Base-by-base conservation (phyloP, 2,888 invertebrate genomes). In the Apodemia mormo region DNA sequence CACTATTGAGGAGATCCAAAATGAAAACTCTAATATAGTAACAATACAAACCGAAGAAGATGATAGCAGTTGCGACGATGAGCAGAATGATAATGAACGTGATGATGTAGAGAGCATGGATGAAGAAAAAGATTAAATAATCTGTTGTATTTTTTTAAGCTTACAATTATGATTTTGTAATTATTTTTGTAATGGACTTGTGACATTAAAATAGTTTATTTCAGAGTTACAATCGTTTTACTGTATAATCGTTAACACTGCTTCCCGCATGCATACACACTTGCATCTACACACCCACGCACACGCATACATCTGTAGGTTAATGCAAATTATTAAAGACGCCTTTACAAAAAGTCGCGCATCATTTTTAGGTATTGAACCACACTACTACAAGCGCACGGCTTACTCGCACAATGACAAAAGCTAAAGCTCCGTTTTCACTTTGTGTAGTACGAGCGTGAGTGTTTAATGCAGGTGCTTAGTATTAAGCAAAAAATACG, bases 131-230 rank as follows among this genome's bases (percentile, higher is more conserved):
- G 49, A 49, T 49, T 14, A 6, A 61, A 33, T 33, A 14, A 61
- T 61, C 12, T 33, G 30, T 14, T 12, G 14, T 49, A 1, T 61
- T 61, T 10, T 61, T 61, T 33, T 61, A 61, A 33, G 37, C 33
- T 64, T 64, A 37, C 37, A 64, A 37, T 37, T 64, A 64, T 54
- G 22, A 64, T 37, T 64, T 64, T 37, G 37, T 64, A 64, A 64
- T 37, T 64, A 64, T 64, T 64, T 64, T 64, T 37, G 33, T 64
- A 64, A n/a, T 8, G 2, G 14, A 33, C 7, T 8, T 37, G 33
- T 64, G 64, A 64, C 64, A 64, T 64, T 64, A 37, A 64, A 64
- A 37, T 37, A 37, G 14, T 33, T 8, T 61, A 37, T 37, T 64
- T 64, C 37, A 37, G 37, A 37, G 14, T 37, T n/a, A 5, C 2